Evolutionary conservation across 2,113 vertebrate genomes (phyloP).

Genomic region (Hucho hucho): DNA sequence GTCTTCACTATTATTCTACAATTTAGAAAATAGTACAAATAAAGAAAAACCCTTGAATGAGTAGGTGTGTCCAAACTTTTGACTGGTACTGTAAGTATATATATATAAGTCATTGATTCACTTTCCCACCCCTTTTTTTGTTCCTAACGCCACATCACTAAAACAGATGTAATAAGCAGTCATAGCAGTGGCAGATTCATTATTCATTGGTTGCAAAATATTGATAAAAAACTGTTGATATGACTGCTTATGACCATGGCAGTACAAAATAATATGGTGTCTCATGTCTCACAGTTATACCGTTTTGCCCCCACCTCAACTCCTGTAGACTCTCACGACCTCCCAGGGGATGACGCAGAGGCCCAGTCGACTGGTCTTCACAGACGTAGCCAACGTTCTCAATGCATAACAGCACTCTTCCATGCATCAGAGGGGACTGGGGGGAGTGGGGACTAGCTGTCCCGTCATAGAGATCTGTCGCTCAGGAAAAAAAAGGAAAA

Average conservation of each 20-base stretch:
- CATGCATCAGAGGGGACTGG: conserved; percentile 1
- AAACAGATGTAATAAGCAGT: not conserved
- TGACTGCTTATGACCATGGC: not conserved
- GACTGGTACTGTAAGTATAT: not conserved
- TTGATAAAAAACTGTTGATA: not conserved
- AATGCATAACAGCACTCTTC: conserved; percentile 76
- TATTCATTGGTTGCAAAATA: not conserved
- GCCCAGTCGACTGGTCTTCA: conserved; percentile 94
- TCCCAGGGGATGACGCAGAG: conserved; percentile 87
- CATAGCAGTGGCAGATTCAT: not conserved
- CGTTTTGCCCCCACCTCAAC: conserved; percentile 9
- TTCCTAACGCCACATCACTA: conserved; percentile 1
- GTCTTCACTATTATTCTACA: not conserved
- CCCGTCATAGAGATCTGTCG: conserved; percentile 22
- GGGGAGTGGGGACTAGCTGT: not conserved
- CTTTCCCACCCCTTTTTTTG: not conserved
- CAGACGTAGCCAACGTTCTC: conserved; percentile 92
- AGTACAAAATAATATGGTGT: not conserved
- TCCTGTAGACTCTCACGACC: conserved; percentile 73
- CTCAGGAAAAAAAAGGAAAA: conserved; percentile 38
- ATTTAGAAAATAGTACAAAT: not conserved
- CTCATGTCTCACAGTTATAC: not conserved
- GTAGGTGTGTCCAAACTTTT: no score
- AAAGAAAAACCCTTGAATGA: no score
- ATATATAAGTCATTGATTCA: not conserved